Base-by-base conservation (phyloP, 2,888 invertebrate species). In the Arrhopalites spinosus region DNA sequence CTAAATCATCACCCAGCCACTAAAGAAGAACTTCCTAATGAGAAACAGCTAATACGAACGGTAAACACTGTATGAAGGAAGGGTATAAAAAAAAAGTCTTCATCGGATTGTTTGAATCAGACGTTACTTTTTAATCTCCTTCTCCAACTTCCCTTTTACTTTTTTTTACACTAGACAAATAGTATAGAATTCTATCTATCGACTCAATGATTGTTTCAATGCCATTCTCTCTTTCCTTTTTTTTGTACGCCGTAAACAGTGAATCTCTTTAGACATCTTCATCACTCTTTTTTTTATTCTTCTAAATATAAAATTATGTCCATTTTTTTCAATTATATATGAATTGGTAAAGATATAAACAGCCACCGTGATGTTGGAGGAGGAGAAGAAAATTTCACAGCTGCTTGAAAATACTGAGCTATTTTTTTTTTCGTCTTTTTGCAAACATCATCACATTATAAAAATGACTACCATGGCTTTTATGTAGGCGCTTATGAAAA, bases 311-410 rank as follows among this genome's bases (percentile, higher is more conserved):
- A 36, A 36, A 36, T 36, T 36, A 36, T 36, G 36, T 36, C 36
- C 36, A 11, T 36, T 11, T 11, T 7, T 36, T 25, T 59, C 23
- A 59, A 59, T 59, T 25, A 59, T 23, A 20, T 59, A 59, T 20
- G 59, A 59, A 23, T 11, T 23, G 20, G 36, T 36, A 36, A 36
- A 36, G 36, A 36, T 36, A 36, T 7, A 59, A 25, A 20, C 59
- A 59, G 25, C 23, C 23, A 59, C 59, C 20, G 30, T 63, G 29
- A 13, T 29, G 63, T 63, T 63, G 63, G 30, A 63, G 63, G 63
- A 63, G 30, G 27, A 36, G 36, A 11, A 36, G 11, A 36, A 63
- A 63, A 63, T 63, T 63, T 27, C 63, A 63, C 63, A 63, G 63
- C 63, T 63, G 63, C 15, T 29, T 13, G 23, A 13, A 59, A 25